phyloP scores from a whole-genome alignment of 2,797 vertebrate genomes.

The Hephaestus fuliginosus region DNA sequence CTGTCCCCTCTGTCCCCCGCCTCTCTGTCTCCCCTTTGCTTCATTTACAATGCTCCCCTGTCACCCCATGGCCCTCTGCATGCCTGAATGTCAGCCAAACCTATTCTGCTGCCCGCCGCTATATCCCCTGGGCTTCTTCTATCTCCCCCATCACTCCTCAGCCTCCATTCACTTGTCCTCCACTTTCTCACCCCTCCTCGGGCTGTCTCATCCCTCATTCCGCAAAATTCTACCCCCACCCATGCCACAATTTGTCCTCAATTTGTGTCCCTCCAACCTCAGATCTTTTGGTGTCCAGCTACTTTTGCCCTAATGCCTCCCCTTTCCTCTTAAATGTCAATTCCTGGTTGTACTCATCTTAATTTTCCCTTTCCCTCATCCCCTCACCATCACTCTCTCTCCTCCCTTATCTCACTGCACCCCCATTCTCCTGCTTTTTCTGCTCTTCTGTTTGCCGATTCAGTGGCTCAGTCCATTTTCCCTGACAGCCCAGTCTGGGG shows the following conservation, averaged over 20 bases:
- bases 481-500: constrained; percentile 45
- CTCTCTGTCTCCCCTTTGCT: constrained; percentile 51
- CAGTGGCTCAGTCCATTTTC: constrained; percentile 51
- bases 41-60: constrained; percentile 59
- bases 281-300: constrained; percentile 25
- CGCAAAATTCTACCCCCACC: constrained; percentile 35
- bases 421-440: constrained; percentile 19
- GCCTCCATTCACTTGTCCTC: constrained; percentile 48
- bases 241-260: constrained; percentile 59
- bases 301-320: constrained; percentile 15
- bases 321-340: constrained; percentile 11
- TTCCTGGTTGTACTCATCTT: constrained; percentile 24
- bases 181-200: constrained; percentile 40
- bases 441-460: constrained; percentile 50
- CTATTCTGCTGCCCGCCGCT: constrained; percentile 40
- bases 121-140: constrained; percentile 54
- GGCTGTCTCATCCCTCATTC: constrained; percentile 34
- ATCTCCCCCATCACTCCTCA: constrained; percentile 54
- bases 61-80: constrained; percentile 45
- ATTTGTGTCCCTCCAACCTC: constrained; percentile 52
- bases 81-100: constrained; percentile 70
- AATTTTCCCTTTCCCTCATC: constrained; percentile 22
- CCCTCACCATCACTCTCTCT: constrained; percentile 14
- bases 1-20: constrained; percentile 43
- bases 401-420: constrained; percentile 29